phyloP scores from a whole-genome alignment of 2,797 vertebrate genomes.

The Tokudaia tokunoshimensis region DNA sequence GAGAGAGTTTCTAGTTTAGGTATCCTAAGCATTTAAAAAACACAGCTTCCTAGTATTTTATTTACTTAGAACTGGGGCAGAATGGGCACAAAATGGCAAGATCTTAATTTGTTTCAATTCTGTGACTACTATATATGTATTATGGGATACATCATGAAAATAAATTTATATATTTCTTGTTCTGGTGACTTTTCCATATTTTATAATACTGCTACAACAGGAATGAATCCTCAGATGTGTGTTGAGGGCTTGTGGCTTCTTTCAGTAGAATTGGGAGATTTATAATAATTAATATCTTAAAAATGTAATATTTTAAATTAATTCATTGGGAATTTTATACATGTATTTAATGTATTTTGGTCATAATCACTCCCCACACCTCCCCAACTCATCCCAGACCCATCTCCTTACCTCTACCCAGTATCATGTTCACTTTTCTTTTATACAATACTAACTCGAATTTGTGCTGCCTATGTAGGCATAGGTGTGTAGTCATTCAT shows the following conservation, averaged over 20 bases:
- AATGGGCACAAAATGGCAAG: neutral
- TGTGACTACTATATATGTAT: constrained; percentile 83
- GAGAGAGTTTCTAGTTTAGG: constrained; percentile 46
- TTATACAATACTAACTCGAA: neutral
- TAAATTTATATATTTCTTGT: constrained; percentile 23
- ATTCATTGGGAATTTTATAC: neutral
- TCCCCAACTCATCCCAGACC: neutral
- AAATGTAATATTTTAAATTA: neutral
- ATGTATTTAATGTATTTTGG: neutral
- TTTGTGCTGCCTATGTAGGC: neutral
- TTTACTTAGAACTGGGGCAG: constrained; percentile 23
- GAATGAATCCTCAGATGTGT: neutral
- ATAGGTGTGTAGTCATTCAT: neutral
- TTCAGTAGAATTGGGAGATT: constrained; percentile 25
- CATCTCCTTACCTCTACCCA: neutral
- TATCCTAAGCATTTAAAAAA: constrained; percentile 45
- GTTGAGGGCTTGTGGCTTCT: neutral
- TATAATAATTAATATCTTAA: constrained; percentile 31
- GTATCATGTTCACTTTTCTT: neutral
- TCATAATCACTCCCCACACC: neutral
- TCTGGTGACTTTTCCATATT: constrained; percentile 53
- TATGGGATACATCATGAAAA: constrained; percentile 73
- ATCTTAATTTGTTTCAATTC: constrained; percentile 77
- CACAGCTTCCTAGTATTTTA: constrained; percentile 19
- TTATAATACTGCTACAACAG: constrained; percentile 41